These are phyloP conservation scores for Euborellia annulipes DNA, from an alignment of 1,140 invertebrate species.

Conservation along the genomic window DNA sequence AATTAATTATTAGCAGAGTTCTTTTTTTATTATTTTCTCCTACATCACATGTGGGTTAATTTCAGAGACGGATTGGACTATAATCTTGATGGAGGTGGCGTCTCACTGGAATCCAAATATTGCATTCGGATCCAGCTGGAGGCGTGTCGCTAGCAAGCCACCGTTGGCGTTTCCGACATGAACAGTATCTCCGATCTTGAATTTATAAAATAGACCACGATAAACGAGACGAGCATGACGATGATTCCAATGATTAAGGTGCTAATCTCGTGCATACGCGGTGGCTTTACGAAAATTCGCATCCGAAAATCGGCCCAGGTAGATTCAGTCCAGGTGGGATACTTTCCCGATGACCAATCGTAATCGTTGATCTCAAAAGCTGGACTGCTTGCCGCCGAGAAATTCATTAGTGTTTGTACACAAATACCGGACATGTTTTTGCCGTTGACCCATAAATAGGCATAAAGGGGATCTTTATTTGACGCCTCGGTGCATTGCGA, in stretches of 20 bases:
- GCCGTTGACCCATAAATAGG: slow-evolving; percentile 6
- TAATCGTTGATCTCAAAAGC: slow-evolving; percentile 65
- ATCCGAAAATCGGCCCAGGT: slow-evolving; percentile 59
- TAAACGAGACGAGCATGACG: slow-evolving; percentile 44
- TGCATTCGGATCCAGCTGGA: too few species aligned
- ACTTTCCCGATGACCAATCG: slow-evolving; percentile 57
- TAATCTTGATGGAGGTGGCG: too few species aligned
- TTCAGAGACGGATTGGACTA: too few species aligned
- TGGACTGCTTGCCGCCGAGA: slow-evolving; percentile 57
- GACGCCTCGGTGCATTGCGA: too few species aligned
- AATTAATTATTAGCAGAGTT: too few species aligned
- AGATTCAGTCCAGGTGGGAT: slow-evolving; percentile 86
- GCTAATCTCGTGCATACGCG: slow-evolving; percentile 44
- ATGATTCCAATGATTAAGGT: slow-evolving; percentile 45
- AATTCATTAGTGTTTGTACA: slow-evolving; percentile 54
- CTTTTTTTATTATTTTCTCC: too few species aligned
- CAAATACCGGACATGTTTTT: slow-evolving; percentile 48
- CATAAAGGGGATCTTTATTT: too few species aligned
- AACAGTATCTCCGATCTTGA: slow-evolving; percentile 46
- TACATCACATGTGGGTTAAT: too few species aligned
- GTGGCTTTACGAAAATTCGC: slow-evolving; percentile 67
- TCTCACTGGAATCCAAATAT: too few species aligned
- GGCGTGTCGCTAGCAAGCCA: too few species aligned
- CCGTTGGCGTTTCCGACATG: slow-evolving; percentile 6
- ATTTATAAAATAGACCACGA: slow-evolving; percentile 52